Percentiles rank a stretch among this genome's conserved stretches.
Conservation (phyloP, 2,888 invertebrate genomes). For the Andrena bucephala region DNA sequence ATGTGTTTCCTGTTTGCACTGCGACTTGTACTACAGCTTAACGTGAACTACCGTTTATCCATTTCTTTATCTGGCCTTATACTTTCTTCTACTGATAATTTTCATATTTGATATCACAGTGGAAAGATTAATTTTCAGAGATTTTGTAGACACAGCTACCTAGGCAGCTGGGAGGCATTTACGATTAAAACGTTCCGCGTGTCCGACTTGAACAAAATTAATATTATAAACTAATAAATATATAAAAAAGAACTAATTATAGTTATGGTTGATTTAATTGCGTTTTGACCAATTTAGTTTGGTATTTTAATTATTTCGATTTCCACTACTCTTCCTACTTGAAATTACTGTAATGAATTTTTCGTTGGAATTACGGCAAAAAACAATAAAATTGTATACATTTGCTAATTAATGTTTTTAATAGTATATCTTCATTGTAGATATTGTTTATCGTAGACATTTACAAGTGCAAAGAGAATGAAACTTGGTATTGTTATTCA, state of each 20-base stretch:
- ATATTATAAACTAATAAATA: not conserved
- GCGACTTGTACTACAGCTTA: not conserved
- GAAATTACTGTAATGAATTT: too few relatives aligned
- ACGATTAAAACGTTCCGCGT: not conserved
- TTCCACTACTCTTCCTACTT: too few relatives aligned
- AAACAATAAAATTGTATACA: too few relatives aligned
- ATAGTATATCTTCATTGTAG: too few relatives aligned
- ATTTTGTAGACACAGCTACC: not conserved
- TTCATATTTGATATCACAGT: not conserved
- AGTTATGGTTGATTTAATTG: not conserved
- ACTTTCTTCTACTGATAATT: conserved; percentile 4
- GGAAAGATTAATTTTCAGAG: not conserved
- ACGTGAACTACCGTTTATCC: not conserved
- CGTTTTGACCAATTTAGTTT: not conserved
- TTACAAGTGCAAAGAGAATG: too few relatives aligned
- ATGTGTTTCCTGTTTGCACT: not conserved
- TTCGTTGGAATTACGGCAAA: too few relatives aligned
- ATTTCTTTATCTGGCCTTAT: conserved; percentile 5
- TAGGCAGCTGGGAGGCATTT: not conserved
- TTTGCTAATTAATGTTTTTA: too few relatives aligned
- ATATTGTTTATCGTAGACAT: too few relatives aligned
- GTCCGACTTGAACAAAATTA: not conserved
- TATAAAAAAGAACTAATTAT: too few relatives aligned
- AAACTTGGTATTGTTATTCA: too few relatives aligned
- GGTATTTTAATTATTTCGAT: not conserved